Evolutionary conservation across 1,140 invertebrate genomes (phyloP).

Genomic region (Conus ventricosus): DNA sequence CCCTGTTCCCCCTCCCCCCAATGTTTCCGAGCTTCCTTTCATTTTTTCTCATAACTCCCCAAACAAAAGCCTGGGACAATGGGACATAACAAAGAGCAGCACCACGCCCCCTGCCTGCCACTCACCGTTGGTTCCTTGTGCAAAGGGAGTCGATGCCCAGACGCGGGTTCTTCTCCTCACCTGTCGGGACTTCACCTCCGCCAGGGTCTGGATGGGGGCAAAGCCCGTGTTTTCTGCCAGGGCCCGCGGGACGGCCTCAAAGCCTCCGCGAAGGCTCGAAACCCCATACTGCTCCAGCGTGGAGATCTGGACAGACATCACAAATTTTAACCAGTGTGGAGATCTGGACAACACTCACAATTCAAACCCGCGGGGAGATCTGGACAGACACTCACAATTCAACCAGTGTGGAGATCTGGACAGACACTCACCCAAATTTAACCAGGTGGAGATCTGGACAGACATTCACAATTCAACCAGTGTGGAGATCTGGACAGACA

Average conservation of each 20-base stretch:
- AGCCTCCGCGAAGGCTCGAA: slow-evolving; percentile 94
- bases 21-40: no score
- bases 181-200: slow-evolving; percentile 94
- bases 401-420: no score
- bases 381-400: slow-evolving; percentile 57
- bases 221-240: slow-evolving; percentile 97
- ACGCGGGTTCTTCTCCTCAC: slow-evolving; percentile 88
- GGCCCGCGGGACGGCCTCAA: slow-evolving; percentile 94
- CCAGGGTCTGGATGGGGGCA: slow-evolving; percentile 92
- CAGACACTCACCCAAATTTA: no score
- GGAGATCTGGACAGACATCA: no score
- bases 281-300: slow-evolving; percentile 98
- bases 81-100: no score
- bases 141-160: slow-evolving; percentile 98
- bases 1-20: no score
- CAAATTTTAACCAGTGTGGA: no score
- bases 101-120: slow-evolving; percentile 15
- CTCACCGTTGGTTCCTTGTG: slow-evolving; percentile 84
- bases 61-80: no score
- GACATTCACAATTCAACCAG: slow-evolving; percentile 76
- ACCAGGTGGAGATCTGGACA: no score
- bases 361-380: no score
- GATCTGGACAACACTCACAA: no score
- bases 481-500: slow-evolving; percentile 73
- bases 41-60: no score